phyloP scores from a whole-genome alignment of 2,888 invertebrate species.

The Hipparchia semele region DNA sequence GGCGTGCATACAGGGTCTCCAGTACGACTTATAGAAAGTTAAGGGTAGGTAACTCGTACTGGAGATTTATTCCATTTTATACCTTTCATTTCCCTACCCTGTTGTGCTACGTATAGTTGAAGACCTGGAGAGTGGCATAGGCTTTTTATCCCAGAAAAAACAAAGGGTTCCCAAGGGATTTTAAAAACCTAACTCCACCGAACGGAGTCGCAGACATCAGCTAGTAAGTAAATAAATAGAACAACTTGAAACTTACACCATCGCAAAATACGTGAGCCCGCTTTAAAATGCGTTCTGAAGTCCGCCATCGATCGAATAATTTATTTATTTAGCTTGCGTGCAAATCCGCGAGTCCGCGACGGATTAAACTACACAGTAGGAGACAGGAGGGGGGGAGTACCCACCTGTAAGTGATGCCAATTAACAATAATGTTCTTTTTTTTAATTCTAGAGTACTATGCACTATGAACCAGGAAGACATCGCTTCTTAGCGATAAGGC shows the following conservation, averaged over 20 bases:
- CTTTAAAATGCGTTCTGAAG: constrained; percentile 21
- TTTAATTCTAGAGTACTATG: no score
- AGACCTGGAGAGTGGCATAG: no score
- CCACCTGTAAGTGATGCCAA: neutral
- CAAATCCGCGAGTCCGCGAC: constrained; percentile 17
- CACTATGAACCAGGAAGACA: no score
- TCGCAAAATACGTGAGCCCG: constrained; percentile 17
- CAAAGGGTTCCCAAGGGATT: neutral
- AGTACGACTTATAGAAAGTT: no score
- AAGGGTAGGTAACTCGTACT: no score
- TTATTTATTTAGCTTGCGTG: constrained; percentile 26
- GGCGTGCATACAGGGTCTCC: no score
- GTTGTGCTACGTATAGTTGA: no score
- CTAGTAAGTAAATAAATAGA: neutral
- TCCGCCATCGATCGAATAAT: constrained; percentile 22
- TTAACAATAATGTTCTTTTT: constrained; percentile 2
- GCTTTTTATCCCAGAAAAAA: no score
- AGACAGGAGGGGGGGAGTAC: neutral
- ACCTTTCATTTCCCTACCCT: no score
- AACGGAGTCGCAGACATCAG: neutral
- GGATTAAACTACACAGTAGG: constrained; percentile 20
- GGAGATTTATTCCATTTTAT: no score
- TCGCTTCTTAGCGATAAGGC: no score
- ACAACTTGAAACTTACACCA: neutral
- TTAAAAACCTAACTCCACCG: neutral